Evolutionary conservation across 2,113 vertebrate genomes (phyloP).

Genomic region (Falco punctatus): DNA sequence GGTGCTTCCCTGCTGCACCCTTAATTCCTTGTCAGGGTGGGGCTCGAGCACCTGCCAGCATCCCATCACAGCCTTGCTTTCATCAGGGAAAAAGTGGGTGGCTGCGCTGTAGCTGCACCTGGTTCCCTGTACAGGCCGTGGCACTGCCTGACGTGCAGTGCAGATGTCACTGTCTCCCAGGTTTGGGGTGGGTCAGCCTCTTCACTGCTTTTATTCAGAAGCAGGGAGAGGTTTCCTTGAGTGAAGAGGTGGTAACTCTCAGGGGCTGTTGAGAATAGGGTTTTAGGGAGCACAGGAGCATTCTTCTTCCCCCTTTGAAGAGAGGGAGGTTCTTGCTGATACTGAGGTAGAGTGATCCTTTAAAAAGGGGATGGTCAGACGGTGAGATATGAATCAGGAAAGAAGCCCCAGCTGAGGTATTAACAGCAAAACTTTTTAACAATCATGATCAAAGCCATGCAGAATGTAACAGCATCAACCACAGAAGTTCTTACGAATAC

Average conservation of each 20-base stretch:
- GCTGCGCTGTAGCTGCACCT: not conserved
- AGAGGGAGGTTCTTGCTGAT: not conserved
- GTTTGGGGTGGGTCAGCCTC: not conserved
- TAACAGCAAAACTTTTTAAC: not conserved
- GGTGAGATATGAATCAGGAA: not conserved
- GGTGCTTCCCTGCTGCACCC: not conserved
- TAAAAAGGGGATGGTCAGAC: not conserved
- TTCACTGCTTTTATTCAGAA: not conserved
- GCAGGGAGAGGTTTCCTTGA: not conserved
- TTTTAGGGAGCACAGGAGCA: not conserved
- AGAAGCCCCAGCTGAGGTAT: not conserved
- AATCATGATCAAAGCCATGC: not conserved
- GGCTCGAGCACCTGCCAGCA: rapidly evolving
- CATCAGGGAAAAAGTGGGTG: not conserved
- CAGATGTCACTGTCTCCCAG: not conserved
- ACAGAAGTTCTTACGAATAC: not conserved
- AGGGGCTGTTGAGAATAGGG: not conserved
- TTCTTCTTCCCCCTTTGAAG: not conserved
- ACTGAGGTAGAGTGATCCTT: not conserved
- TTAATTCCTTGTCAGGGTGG: not conserved
- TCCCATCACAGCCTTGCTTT: not conserved
- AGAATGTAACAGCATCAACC: not conserved
- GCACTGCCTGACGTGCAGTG: not conserved
- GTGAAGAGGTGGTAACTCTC: not conserved
- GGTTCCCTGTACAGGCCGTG: not conserved